These are phyloP conservation scores for Ursus arctos DNA, from an alignment of 2,113 vertebrate species.

Conservation along the genomic window DNA sequence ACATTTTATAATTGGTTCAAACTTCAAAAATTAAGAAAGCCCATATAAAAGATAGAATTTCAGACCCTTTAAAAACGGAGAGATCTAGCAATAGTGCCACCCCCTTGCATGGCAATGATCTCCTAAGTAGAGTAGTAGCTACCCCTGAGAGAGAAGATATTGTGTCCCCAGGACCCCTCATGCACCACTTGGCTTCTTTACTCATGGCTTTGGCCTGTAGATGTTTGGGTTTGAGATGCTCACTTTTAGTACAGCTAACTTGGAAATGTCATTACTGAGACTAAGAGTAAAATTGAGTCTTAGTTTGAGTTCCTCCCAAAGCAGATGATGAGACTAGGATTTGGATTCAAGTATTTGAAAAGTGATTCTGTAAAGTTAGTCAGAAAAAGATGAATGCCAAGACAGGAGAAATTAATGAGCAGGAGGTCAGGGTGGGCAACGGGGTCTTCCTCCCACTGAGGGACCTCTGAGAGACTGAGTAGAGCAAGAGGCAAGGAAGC, in stretches of 20 bases:
- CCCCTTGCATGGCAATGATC: rapidly evolving
- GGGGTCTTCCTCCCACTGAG: rapidly evolving
- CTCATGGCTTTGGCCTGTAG: not conserved
- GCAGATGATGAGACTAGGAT: not conserved
- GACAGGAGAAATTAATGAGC: not conserved
- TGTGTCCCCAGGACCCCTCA: not conserved
- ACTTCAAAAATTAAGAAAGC: not conserved
- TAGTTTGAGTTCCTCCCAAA: not conserved
- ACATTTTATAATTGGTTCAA: not conserved
- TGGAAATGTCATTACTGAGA: not conserved
- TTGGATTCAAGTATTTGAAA: not conserved
- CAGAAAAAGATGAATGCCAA: not conserved
- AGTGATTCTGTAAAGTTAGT: not conserved
- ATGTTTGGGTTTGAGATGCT: not conserved
- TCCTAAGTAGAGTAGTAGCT: rapidly evolving
- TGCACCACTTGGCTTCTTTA: no score
- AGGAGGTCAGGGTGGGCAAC: no score
- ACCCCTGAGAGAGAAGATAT: not conserved
- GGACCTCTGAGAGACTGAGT: not conserved
- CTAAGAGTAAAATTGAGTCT: not conserved
- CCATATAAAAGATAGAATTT: not conserved
- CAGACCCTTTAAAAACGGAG: not conserved
- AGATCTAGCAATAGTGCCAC: not conserved
- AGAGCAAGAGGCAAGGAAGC: not conserved
- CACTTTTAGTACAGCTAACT: not conserved